A percentile compares a stretch with the other conserved stretches of the same genome.
These are phyloP conservation scores for Subacronicta megacephala DNA, from an alignment of 2,888 invertebrate genomes.

Conservation along the genomic window DNA sequence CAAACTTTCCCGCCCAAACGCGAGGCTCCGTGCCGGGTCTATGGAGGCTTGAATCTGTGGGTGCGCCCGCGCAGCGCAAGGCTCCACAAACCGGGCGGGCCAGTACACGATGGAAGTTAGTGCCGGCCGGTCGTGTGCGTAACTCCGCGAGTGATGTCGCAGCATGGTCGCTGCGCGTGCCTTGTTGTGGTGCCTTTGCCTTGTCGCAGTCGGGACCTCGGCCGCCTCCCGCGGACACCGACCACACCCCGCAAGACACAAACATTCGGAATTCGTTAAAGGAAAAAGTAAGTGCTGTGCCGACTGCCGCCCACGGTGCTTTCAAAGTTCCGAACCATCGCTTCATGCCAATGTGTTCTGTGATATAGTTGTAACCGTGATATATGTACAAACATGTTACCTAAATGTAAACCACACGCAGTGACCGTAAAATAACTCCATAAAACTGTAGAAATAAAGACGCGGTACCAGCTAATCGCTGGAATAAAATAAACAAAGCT, in stretches of 20 bases:
- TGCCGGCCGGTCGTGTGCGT: slow-evolving; percentile 79
- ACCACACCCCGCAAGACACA: slow-evolving; percentile 75
- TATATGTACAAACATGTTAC: slow-evolving; percentile 39
- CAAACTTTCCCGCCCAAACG: slow-evolving; percentile 67
- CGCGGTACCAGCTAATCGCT: slow-evolving; percentile 69
- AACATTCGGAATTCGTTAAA: slow-evolving; percentile 92
- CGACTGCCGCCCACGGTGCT: slow-evolving; percentile 63
- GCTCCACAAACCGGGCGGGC: slow-evolving; percentile 75
- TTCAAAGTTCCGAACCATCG: slow-evolving; percentile 47
- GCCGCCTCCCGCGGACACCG: slow-evolving; percentile 74
- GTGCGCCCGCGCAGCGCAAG: slow-evolving; percentile 79
- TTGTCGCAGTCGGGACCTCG: slow-evolving; percentile 68
- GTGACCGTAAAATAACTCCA: slow-evolving; percentile 57
- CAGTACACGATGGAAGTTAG: slow-evolving; percentile 85
- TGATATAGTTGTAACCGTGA: slow-evolving; percentile 50
- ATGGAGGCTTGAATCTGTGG: slow-evolving; percentile 68
- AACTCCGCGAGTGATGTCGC: slow-evolving; percentile 85
- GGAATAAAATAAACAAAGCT: slow-evolving; percentile 81
- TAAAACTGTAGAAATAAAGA: slow-evolving; percentile 64
- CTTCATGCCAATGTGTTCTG: slow-evolving; percentile 47
- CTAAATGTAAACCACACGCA: slow-evolving; percentile 51
- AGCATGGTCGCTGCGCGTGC: slow-evolving; percentile 84
- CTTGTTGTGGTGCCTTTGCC: slow-evolving; percentile 81
- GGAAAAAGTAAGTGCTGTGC: slow-evolving; percentile 93
- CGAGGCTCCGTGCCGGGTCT: slow-evolving; percentile 43